A percentile compares a stretch with the other conserved stretches of the same genome.
Conservation (phyloP, 2,113 vertebrate species). For the Alectura lathami region DNA sequence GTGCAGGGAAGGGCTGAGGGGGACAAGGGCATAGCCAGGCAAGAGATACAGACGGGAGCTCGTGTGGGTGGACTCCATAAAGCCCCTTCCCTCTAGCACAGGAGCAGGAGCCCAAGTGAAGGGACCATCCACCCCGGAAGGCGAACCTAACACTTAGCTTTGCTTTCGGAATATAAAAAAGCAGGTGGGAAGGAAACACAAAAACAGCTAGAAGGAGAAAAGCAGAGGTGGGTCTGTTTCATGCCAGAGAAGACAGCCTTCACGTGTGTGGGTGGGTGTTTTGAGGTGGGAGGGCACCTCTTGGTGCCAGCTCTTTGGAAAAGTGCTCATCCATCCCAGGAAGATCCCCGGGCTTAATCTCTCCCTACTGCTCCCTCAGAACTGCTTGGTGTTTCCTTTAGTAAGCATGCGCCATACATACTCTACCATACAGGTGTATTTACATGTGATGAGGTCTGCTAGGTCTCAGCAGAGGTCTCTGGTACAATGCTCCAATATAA, state of each 20-base stretch:
- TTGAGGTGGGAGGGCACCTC: not conserved
- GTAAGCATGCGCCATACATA: constrained; percentile 32
- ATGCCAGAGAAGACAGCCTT: not conserved
- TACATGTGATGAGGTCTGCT: constrained; percentile 61
- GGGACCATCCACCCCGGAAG: not conserved
- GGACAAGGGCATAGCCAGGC: not conserved
- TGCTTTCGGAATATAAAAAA: constrained; percentile 16
- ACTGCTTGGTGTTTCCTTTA: constrained; percentile 37
- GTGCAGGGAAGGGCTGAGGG: not conserved
- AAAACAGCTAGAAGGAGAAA: not conserved
- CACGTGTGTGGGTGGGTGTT: not conserved
- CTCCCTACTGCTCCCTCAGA: not conserved
- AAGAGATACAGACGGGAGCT: not conserved
- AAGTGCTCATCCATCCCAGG: constrained; percentile 12
- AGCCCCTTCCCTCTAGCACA: not conserved
- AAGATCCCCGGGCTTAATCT: not conserved
- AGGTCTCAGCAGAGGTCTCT: constrained; percentile 56
- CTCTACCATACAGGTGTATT: constrained; percentile 62
- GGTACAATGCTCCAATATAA: constrained; percentile 37
- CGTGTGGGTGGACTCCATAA: not conserved
- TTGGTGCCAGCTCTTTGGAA: constrained; percentile 25
- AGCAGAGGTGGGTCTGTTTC: not conserved
- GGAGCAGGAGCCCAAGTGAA: not conserved
- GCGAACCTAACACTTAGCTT: not conserved
- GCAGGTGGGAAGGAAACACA: constrained; percentile 29